These are phyloP conservation scores for Laticauda colubrina DNA, from an alignment of 2,113 vertebrate genomes.

Conservation along the genomic window DNA sequence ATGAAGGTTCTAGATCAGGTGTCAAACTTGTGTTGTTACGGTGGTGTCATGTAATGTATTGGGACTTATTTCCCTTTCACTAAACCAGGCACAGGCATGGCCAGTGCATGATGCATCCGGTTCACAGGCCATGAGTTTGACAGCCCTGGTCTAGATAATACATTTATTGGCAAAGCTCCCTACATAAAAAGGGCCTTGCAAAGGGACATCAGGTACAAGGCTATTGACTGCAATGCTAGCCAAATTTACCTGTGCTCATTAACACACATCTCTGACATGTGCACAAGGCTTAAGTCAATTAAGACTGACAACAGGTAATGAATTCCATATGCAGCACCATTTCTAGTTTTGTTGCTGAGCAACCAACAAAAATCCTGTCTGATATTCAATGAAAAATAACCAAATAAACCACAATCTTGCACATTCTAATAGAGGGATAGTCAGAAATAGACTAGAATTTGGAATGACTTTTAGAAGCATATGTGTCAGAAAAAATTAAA, in stretches of 20 bases:
- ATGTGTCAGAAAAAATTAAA: neutral
- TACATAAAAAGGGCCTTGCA: neutral
- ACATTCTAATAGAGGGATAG: neutral
- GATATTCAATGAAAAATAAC: constrained; percentile 2
- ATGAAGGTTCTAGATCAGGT: neutral
- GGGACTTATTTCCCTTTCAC: too few species aligned
- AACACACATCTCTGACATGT: neutral
- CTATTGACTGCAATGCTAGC: too few species aligned
- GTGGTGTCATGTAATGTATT: too few species aligned
- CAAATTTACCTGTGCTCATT: neutral
- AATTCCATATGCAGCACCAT: neutral
- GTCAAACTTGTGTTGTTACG: too few species aligned
- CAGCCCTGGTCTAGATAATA: neutral
- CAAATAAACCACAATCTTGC: neutral
- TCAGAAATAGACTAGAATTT: neutral
- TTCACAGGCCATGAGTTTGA: too few species aligned
- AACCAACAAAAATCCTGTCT: constrained; percentile 1
- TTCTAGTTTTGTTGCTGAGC: neutral
- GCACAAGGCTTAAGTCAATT: neutral
- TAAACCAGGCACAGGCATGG: too few species aligned
- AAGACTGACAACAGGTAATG: neutral
- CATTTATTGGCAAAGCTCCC: neutral
- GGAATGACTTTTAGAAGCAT: neutral
- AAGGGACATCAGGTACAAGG: neutral
- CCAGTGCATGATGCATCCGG: too few species aligned